Evolutionary conservation across 2,797 vertebrate species (phyloP).

Genomic region (Philypnodon macrostomus): DNA sequence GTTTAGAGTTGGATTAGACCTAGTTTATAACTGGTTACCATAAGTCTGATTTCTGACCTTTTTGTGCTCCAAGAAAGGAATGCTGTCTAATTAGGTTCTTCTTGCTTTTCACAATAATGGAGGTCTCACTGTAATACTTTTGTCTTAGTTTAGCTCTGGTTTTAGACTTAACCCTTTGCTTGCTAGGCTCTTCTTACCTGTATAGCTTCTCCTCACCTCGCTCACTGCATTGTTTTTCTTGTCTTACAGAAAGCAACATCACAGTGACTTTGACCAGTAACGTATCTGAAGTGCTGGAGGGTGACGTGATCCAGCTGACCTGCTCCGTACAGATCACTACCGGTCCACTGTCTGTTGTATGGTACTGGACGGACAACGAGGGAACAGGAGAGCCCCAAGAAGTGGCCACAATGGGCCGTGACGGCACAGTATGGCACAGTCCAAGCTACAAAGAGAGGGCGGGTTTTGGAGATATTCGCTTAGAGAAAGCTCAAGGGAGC

Average conservation of each 20-base stretch:
- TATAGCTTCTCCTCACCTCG: no score
- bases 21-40: no score
- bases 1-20: no score
- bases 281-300: slow-evolving; percentile 86
- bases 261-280: slow-evolving; percentile 87
- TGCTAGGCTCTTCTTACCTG: no score
- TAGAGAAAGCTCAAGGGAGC: slow-evolving; percentile 70
- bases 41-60: no score
- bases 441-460: slow-evolving; percentile 57
- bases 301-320: slow-evolving; percentile 84
- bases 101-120: no score
- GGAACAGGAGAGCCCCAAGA: slow-evolving; percentile 75
- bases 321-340: slow-evolving; percentile 80
- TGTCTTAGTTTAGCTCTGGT: no score
- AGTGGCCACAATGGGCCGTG: slow-evolving; percentile 84
- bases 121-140: no score
- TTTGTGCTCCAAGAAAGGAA: no score
- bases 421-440: slow-evolving; percentile 72
- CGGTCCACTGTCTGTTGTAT: slow-evolving; percentile 83
- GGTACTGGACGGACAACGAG: slow-evolving; percentile 85
- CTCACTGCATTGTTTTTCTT: background rate
- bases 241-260: slow-evolving; percentile 87
- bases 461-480: slow-evolving; percentile 59
- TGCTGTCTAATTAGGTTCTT: no score
- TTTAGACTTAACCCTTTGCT: no score